Conservation (phyloP, 2,113 vertebrate genomes). For the Copsychus sechellarum region DNA sequence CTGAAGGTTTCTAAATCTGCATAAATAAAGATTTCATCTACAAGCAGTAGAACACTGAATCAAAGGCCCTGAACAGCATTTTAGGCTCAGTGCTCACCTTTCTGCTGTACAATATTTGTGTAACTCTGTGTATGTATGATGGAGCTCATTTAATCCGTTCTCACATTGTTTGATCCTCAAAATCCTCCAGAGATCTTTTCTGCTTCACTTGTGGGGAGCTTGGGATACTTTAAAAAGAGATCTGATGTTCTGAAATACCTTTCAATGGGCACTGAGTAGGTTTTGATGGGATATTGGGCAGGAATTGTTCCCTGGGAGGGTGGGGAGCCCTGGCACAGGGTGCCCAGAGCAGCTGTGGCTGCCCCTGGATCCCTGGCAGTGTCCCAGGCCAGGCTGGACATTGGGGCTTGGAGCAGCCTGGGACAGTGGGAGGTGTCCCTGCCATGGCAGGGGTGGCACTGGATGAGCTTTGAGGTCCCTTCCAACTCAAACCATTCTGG, state of each 20-base stretch:
- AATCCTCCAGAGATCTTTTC: background rate
- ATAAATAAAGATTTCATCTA: background rate
- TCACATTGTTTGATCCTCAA: background rate
- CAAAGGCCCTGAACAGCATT: background rate
- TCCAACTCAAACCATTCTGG: background rate
- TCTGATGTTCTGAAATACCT: background rate
- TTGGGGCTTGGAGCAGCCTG: background rate
- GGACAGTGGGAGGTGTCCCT: background rate
- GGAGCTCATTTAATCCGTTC: background rate
- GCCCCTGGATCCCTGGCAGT: background rate
- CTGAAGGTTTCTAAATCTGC: background rate
- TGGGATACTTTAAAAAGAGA: background rate
- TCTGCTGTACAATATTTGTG: background rate
- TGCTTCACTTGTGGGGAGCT: background rate
- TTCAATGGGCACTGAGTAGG: background rate
- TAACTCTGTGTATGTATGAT: background rate
- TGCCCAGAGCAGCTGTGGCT: background rate
- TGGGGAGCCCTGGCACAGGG: background rate
- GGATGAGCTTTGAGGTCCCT: background rate
- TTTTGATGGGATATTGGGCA: background rate
- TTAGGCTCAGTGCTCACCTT: background rate
- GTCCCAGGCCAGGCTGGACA: rapidly evolving
- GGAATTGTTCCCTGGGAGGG: background rate
- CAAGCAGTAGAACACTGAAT: background rate
- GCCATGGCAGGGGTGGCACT: background rate